These are phyloP conservation scores for Eretmodus cyanostictus DNA, from an alignment of 2,113 vertebrate species.

Conservation along the genomic window DNA sequence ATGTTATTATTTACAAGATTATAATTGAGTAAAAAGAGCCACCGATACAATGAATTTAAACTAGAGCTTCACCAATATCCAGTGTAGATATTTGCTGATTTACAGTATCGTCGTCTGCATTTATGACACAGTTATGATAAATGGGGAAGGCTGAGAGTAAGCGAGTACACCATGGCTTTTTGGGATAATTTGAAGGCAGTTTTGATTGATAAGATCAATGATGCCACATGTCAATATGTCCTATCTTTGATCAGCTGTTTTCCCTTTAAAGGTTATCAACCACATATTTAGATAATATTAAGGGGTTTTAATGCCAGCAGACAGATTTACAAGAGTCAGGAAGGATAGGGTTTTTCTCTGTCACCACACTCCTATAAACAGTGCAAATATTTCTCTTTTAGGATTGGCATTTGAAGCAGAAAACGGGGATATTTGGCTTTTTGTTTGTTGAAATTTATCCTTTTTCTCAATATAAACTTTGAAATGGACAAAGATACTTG, in stretches of 20 bases:
- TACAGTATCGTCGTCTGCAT: not conserved
- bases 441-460: not conserved
- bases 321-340: not conserved
- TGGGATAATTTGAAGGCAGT: not conserved
- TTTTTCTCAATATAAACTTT: not conserved
- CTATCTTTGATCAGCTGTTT: not conserved
- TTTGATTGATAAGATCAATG: not conserved
- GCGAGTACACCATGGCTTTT: not conserved
- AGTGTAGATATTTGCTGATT: not conserved
- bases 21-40: not conserved
- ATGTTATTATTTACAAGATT: not conserved
- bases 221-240: not conserved
- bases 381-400: not conserved
- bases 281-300: not conserved
- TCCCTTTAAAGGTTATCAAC: not conserved
- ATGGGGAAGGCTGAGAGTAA: not conserved
- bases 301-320: not conserved
- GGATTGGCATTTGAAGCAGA: not conserved
- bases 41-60: not conserved
- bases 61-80: not conserved
- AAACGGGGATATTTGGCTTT: not conserved
- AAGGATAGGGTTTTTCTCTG: not conserved
- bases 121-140: not conserved
- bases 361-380: not conserved
- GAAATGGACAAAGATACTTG: not conserved